These are phyloP conservation scores for Perizoma affinitatum DNA, from an alignment of 2,888 invertebrate species.

Conservation along the genomic window DNA sequence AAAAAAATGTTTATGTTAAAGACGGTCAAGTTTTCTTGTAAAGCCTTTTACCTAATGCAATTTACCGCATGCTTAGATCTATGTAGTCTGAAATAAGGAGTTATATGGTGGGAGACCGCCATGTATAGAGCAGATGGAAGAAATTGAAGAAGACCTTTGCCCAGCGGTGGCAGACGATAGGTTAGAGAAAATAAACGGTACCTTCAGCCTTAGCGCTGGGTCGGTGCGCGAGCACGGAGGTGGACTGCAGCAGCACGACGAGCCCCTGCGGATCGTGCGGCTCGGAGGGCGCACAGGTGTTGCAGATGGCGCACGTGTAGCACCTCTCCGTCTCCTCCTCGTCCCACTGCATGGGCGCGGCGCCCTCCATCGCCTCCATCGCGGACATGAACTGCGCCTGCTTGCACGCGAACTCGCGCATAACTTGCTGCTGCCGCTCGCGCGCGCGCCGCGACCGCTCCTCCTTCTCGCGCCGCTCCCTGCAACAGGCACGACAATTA, in stretches of 20 bases:
- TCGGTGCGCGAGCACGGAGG: constrained; percentile 94
- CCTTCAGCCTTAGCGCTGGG: constrained; percentile 49
- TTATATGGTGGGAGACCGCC: too few relatives aligned
- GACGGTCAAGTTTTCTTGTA: too few relatives aligned
- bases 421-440: constrained; percentile 95
- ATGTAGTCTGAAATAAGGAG: too few relatives aligned
- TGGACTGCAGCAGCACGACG: constrained; percentile 93
- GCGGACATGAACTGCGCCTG: constrained; percentile 93
- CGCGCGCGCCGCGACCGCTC: constrained; percentile 93
- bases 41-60: too few relatives aligned
- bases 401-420: constrained; percentile 96
- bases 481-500: background rate
- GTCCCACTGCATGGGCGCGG: constrained; percentile 86
- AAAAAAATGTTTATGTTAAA: too few relatives aligned
- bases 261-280: constrained; percentile 88
- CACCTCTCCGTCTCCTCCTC: constrained; percentile 86
- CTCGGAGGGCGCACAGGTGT: constrained; percentile 93
- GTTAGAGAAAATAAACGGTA: constrained; percentile 10
- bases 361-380: constrained; percentile 78
- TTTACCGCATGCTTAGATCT: too few relatives aligned
- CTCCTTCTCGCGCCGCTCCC: constrained; percentile 87
- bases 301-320: constrained; percentile 98
- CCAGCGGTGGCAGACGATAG: too few relatives aligned
- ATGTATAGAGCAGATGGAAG: too few relatives aligned
- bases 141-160: too few relatives aligned